Base-by-base conservation (phyloP, 2,888 invertebrate genomes). In the Anoncus sp. region DNA sequence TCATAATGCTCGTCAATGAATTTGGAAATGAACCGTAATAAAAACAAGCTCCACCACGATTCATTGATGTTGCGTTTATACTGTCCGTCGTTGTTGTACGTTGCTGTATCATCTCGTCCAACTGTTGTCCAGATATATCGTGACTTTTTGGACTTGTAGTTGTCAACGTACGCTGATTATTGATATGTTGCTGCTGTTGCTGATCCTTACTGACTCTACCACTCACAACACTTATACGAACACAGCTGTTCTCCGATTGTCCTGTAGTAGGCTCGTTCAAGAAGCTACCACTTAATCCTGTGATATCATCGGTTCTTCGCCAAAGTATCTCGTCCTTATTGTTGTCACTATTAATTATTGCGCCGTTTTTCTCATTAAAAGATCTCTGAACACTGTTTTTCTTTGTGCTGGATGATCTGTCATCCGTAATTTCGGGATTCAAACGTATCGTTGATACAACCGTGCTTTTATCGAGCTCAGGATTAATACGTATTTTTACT, bases 401-500 rank as follows among this genome's bases (percentile, higher is more conserved):
- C 82, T 70, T 85, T 84, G 75, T 72, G 75, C 49, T 55, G 5
- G 60, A 24, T 16, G 51, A 3, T 16, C 77, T 65, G 77, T 78
- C 65, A 67, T 84, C 82, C 69, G 43, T 31, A 35, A 83, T 80
- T 79, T 85, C 85, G 35, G 86, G 82, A 20, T 87, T 87, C 70
- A 89, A 77, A 16, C 85, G 83, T 62, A 90, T 88, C 43, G 85
- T 87, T 20, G 90, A 89, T 80, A 89, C 86, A 27, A 88, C 86
- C 31, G 84, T 83, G 67, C 92, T 92, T 86, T 92, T 93, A 60
- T 93, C 92, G 43, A 92, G 90, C 82, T 93, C 93, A 16, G 95
- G 94, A 90, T 94, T 94, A 90, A 95, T 95, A 89, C 94, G 93
- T 87, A 95, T 95, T 84, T 95, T 95, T 81, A 95, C 95, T 85